Percentiles rank a stretch among this genome's conserved stretches.
Conservation (phyloP, 2,888 invertebrate genomes). For the Sinopyrophorus schimmeli region DNA sequence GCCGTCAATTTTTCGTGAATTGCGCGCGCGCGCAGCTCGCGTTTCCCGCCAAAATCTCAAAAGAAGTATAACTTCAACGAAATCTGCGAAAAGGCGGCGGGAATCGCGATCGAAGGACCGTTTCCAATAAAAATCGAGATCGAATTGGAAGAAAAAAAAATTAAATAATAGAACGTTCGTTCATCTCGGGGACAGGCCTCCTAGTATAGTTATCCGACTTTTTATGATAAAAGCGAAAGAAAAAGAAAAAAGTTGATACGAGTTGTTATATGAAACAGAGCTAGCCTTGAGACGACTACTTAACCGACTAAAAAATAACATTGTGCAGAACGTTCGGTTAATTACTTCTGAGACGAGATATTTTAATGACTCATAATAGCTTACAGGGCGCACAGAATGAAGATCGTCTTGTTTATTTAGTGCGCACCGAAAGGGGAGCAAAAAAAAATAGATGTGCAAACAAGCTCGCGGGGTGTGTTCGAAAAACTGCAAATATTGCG, state of each 20-base stretch:
- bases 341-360: constrained; percentile 32
- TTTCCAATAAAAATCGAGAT: neutral
- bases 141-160: neutral
- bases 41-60: too few species aligned
- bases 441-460: neutral
- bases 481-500: too few species aligned
- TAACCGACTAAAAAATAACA: constrained; percentile 30
- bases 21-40: too few species aligned
- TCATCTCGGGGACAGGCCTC: constrained; percentile 20
- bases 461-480: constrained; percentile 10
- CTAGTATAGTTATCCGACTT: constrained; percentile 26
- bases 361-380: constrained; percentile 33
- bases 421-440: constrained; percentile 1
- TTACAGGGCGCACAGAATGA: constrained; percentile 18
- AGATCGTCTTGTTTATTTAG: constrained; percentile 22
- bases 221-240: constrained; percentile 23
- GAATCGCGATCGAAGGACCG: too few species aligned
- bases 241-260: constrained; percentile 25
- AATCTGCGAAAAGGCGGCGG: too few species aligned
- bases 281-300: constrained; percentile 34
- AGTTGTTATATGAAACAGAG: constrained; percentile 29
- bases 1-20: too few species aligned
- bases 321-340: constrained; percentile 31
- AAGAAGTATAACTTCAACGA: too few species aligned
- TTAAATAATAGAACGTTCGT: constrained; percentile 5